These are phyloP conservation scores for Amia ocellicauda DNA, from an alignment of 2,113 vertebrate genomes.

Conservation along the genomic window DNA sequence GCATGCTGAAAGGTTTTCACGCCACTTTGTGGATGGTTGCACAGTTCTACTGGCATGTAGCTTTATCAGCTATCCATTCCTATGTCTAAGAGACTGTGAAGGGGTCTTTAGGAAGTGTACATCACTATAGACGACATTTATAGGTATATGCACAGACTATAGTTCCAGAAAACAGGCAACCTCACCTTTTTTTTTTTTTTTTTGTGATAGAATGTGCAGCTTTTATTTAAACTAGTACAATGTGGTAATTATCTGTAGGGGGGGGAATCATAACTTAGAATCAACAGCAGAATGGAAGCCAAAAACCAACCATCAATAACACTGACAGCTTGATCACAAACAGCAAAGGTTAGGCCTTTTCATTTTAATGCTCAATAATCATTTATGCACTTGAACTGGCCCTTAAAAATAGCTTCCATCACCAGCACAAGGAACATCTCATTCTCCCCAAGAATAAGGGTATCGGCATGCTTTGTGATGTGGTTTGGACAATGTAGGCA, in stretches of 20 bases:
- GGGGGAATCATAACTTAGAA: background rate
- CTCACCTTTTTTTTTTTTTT: no score
- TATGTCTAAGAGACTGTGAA: no score
- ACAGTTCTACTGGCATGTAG: no score
- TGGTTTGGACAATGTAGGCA: slow-evolving; percentile 22
- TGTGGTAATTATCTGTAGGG: background rate
- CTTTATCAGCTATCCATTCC: no score
- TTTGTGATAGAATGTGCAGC: background rate
- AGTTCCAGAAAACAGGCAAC: no score
- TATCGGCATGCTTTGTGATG: background rate
- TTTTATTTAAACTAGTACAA: background rate
- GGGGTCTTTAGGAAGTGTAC: no score
- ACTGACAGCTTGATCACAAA: background rate
- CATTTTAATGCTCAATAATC: background rate
- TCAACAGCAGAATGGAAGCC: background rate
- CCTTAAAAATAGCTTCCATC: background rate
- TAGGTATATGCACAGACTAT: no score
- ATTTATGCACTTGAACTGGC: no score
- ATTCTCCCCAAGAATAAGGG: background rate
- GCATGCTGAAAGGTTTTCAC: no score
- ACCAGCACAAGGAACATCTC: background rate
- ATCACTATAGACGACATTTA: no score
- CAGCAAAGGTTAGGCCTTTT: no score
- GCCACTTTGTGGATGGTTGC: no score
- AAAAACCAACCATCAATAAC: background rate